Conservation (phyloP, 2,797 vertebrate genomes). For the Rallus crepitans region DNA sequence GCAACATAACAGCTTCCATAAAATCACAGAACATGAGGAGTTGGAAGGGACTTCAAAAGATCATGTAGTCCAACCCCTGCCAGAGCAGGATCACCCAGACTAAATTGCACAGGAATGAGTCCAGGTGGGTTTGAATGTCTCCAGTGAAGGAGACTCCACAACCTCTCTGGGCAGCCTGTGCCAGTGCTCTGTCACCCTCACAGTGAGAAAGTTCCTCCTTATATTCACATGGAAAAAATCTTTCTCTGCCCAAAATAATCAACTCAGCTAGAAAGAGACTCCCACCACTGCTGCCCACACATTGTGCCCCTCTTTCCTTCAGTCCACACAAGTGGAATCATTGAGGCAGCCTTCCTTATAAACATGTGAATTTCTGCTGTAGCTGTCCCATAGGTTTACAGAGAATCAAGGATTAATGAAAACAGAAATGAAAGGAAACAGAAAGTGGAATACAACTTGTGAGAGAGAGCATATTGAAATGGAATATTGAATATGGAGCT, state of each 20-base stretch:
- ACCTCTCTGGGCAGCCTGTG: too few relatives aligned
- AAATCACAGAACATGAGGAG: not conserved
- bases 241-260: not conserved
- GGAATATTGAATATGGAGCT: not conserved
- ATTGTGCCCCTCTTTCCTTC: not conserved
- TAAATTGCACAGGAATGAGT: too few relatives aligned
- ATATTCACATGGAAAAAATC: too few relatives aligned
- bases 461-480: not conserved
- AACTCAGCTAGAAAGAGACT: not conserved
- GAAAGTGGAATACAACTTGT: not conserved
- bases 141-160: too few relatives aligned
- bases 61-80: too few relatives aligned
- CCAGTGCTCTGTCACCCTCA: too few relatives aligned
- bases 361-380: not conserved
- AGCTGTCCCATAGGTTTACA: not conserved
- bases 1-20: not conserved
- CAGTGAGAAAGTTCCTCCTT: too few relatives aligned
- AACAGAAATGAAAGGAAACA: not conserved
- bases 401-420: not conserved
- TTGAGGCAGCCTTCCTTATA: not conserved
- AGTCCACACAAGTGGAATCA: not conserved
- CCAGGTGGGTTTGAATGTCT: too few relatives aligned
- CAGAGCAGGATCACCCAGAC: too few relatives aligned
- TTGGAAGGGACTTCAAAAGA: too few relatives aligned
- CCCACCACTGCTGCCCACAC: not conserved